These are phyloP conservation scores for Diachasmimorpha longicaudata DNA, from an alignment of 1,140 invertebrate species.

Conservation along the genomic window DNA sequence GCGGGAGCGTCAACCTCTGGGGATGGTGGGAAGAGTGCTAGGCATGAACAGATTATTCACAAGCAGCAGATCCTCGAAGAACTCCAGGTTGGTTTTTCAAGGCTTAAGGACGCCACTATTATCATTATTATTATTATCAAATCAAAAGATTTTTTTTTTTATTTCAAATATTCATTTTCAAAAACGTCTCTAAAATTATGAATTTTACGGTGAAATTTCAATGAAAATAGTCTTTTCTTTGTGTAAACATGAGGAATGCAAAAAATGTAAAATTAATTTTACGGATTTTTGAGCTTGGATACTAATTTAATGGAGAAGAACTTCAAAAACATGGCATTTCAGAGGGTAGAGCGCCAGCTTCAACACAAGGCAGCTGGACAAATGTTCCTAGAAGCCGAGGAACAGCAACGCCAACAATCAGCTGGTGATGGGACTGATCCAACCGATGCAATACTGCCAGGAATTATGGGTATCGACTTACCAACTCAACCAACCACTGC, in stretches of 20 bases:
- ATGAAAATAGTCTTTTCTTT: background rate
- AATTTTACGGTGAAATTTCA: too few species aligned
- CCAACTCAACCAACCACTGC: conserved; percentile 41
- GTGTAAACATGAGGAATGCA: background rate
- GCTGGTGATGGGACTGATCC: conserved; percentile 29
- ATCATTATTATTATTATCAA: too few species aligned
- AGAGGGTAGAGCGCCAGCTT: conserved; percentile 77
- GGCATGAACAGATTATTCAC: conserved; percentile 73
- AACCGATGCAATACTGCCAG: conserved; percentile 49
- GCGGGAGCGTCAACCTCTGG: conserved; percentile 29
- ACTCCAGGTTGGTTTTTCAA: conserved; percentile 66
- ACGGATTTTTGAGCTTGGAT: background rate
- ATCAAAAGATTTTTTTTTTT: too few species aligned
- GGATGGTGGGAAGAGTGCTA: conserved; percentile 50
- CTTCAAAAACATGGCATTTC: conserved; percentile 27
- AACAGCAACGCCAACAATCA: conserved; percentile 37
- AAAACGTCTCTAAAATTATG: too few species aligned
- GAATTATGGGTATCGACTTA: conserved; percentile 49
- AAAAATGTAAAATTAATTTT: background rate
- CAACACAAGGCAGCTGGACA: conserved; percentile 69
- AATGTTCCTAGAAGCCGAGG: conserved; percentile 53
- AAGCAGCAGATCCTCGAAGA: conserved; percentile 83
- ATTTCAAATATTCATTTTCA: too few species aligned
- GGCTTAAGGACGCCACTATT: too few species aligned
- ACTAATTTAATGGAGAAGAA: background rate